These are phyloP conservation scores for Acholoe squamosa DNA, from an alignment of 2,888 invertebrate genomes.

Conservation along the genomic window DNA sequence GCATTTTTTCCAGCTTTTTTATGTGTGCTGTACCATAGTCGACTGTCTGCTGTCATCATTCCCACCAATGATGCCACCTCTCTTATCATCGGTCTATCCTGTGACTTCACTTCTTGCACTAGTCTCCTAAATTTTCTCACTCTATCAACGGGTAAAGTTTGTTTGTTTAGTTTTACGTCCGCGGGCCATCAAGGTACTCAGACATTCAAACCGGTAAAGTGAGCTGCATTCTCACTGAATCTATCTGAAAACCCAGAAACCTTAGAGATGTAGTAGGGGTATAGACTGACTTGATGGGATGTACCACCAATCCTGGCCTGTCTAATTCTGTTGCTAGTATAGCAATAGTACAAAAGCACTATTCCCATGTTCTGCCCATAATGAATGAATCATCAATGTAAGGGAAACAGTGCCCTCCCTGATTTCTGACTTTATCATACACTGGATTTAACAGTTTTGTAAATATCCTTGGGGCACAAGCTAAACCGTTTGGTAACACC, in stretches of 20 bases:
- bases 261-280: neutral
- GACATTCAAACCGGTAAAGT: neutral
- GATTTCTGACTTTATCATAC: neutral
- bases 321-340: neutral
- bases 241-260: neutral
- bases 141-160: too few relatives aligned
- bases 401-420: neutral
- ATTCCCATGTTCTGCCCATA: neutral
- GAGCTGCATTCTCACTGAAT: neutral
- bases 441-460: neutral
- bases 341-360: neutral
- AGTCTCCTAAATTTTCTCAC: too few relatives aligned
- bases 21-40: too few relatives aligned
- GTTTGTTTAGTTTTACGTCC: too few relatives aligned
- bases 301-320: neutral
- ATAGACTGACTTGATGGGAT: neutral
- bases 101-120: too few relatives aligned
- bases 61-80: too few relatives aligned
- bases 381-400: constrained; percentile 16
- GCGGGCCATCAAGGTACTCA: too few relatives aligned
- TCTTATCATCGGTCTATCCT: too few relatives aligned
- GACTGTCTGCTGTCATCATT: too few relatives aligned
- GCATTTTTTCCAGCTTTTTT: too few relatives aligned
- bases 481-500: neutral
- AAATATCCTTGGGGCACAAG: neutral